Evolutionary conservation across 1,140 invertebrate species (phyloP).

Genomic region (Drosophila ficusphila): DNA sequence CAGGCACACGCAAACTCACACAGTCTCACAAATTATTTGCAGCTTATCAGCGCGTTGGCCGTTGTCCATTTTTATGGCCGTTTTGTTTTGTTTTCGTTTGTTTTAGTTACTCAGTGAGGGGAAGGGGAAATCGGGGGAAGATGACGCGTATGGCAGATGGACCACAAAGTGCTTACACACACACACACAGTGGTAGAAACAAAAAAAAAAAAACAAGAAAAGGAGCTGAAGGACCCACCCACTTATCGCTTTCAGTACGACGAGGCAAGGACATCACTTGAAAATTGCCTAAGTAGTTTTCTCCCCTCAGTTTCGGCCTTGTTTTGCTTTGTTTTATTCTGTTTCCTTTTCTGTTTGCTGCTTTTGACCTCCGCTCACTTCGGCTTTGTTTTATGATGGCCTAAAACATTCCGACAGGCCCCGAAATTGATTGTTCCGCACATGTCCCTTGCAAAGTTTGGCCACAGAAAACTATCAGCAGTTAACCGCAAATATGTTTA

Average conservation of each 20-base stretch:
- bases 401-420: conserved; percentile 40
- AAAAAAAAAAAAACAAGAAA: background rate
- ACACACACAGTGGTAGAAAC: conserved; percentile 17
- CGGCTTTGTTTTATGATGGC: conserved; percentile 34
- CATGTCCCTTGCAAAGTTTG: conserved; percentile 46
- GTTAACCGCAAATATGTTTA: conserved; percentile 71
- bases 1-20: background rate
- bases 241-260: conserved; percentile 53
- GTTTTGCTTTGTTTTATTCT: conserved; percentile 31
- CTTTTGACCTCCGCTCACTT: conserved; percentile 9
- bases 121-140: background rate
- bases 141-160: conserved; percentile 55
- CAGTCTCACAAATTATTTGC: conserved; percentile 75
- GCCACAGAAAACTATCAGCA: conserved; percentile 60
- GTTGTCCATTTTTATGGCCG: conserved; percentile 79
- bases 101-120: conserved; percentile 61
- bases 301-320: conserved; percentile 24
- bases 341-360: conserved; percentile 28
- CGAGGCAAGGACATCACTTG: conserved; percentile 72
- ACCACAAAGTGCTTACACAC: conserved; percentile 53
- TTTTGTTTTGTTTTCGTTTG: conserved; percentile 76
- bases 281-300: conserved; percentile 81
- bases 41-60: conserved; percentile 77
- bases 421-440: conserved; percentile 44
- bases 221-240: conserved; percentile 21